Evolutionary conservation across 30 jellyfish, hydroid and myxozoan species (phyloP).

Genomic region (Aurelia aurita): DNA sequence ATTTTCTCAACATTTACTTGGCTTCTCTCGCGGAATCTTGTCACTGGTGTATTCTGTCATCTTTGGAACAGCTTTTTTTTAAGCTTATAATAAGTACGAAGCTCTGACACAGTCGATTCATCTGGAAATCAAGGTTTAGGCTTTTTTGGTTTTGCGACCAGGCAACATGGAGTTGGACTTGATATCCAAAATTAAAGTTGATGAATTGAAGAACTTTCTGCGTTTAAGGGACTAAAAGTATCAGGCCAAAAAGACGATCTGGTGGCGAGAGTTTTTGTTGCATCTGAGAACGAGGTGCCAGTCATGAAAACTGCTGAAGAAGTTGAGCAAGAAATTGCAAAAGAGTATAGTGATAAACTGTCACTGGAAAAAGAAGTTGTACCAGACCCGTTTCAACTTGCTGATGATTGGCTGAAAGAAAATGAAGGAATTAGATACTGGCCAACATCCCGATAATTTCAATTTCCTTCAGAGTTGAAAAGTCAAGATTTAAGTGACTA

Average conservation of each 20-base stretch:
- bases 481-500: slow-evolving; percentile 40
- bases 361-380: background rate
- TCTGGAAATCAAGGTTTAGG: too few relatives aligned
- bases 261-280: slow-evolving; percentile 64
- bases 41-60: too few relatives aligned
- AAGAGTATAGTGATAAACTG: slow-evolving; percentile 23
- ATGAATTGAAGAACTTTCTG: slow-evolving; percentile 30
- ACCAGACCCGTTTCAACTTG: too few relatives aligned
- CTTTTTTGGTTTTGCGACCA: too few relatives aligned
- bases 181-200: slow-evolving; percentile 52
- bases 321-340: slow-evolving; percentile 32
- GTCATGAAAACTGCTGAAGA: slow-evolving; percentile 44
- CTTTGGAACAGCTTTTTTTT: too few relatives aligned
- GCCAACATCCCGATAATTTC: slow-evolving; percentile 48
- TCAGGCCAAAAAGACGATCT: slow-evolving; percentile 40
- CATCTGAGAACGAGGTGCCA: slow-evolving; percentile 43
- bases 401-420: slow-evolving; percentile 65
- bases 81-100: too few relatives aligned
- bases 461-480: slow-evolving; percentile 22
- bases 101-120: too few relatives aligned
- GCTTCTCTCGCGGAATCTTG: too few relatives aligned
- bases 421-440: slow-evolving; percentile 38
- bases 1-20: too few relatives aligned
- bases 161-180: too few relatives aligned
- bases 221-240: slow-evolving; percentile 44